Conservation (phyloP, 2,888 invertebrate genomes). For the Malachius bipustulatus region DNA sequence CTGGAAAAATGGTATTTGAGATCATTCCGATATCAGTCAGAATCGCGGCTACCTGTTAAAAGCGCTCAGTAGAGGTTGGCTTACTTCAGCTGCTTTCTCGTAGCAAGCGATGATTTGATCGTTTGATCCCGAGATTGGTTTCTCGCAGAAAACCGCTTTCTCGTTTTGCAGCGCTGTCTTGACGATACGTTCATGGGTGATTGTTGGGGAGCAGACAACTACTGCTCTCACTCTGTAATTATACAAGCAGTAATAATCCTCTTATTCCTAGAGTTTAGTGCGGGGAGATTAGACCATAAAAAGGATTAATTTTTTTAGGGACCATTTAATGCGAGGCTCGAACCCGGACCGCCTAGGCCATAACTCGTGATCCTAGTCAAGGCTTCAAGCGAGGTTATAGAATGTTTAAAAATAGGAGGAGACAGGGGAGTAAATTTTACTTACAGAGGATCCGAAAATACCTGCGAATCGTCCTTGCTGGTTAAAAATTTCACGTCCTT, state of each 20-base stretch:
- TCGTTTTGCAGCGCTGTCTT: slow-evolving; percentile 41
- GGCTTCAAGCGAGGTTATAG: no score
- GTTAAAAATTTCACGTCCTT: slow-evolving; percentile 38
- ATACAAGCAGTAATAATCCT: neutral
- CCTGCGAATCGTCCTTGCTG: slow-evolving; percentile 38
- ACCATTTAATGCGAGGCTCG: no score
- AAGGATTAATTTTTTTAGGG: no score
- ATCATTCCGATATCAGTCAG: no score
- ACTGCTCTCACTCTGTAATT: slow-evolving; percentile 40
- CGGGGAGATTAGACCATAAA: no score
- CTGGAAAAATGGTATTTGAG: no score
- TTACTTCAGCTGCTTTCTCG: slow-evolving; percentile 43
- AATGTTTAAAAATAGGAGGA: no score
- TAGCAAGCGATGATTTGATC: slow-evolving; percentile 45
- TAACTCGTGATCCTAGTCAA: neutral
- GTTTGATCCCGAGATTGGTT: slow-evolving; percentile 49
- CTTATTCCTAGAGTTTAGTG: neutral
- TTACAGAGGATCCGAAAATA: slow-evolving; percentile 45
- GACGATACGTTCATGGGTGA: slow-evolving; percentile 46
- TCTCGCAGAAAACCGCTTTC: slow-evolving; percentile 58
- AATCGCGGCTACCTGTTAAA: slow-evolving; percentile 50
- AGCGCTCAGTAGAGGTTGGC: slow-evolving; percentile 47
- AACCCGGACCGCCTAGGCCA: no score
- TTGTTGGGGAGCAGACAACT: slow-evolving; percentile 47
- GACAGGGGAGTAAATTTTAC: slow-evolving; percentile 18